phyloP scores from a whole-genome alignment of 1,140 invertebrate species.

The Rhopalosiphum padi region DNA sequence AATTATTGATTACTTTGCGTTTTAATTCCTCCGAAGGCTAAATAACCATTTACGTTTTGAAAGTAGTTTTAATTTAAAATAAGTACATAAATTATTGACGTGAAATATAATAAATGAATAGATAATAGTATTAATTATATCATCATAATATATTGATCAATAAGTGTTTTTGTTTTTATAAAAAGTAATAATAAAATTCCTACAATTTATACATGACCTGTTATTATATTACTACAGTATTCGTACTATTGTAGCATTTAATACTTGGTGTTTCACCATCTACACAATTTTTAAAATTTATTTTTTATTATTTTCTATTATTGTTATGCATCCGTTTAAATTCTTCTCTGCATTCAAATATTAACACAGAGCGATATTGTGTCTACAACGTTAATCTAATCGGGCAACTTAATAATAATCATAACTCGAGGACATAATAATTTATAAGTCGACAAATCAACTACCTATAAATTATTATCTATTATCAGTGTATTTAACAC shows the following conservation, averaged over 20 bases:
- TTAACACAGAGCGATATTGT: background rate
- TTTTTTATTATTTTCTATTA: background rate
- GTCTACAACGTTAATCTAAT: background rate
- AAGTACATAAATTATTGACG: background rate
- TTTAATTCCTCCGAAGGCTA: background rate
- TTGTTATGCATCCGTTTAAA: background rate
- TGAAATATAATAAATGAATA: background rate
- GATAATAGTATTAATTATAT: background rate
- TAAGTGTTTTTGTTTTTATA: background rate
- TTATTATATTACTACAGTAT: background rate
- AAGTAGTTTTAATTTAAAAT: background rate
- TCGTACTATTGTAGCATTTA: background rate
- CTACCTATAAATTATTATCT: background rate
- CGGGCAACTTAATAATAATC: background rate
- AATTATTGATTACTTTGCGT: background rate
- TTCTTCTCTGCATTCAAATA: background rate
- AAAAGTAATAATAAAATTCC: background rate
- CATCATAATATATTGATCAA: background rate
- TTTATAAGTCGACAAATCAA: background rate
- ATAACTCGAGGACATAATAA: constrained; percentile 1
- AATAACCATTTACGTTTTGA: background rate
- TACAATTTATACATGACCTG: background rate
- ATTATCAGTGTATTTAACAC: background rate
- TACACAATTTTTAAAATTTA: background rate
- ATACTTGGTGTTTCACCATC: background rate